phyloP scores from a whole-genome alignment of 2,113 vertebrate genomes.

The Caretta caretta region DNA sequence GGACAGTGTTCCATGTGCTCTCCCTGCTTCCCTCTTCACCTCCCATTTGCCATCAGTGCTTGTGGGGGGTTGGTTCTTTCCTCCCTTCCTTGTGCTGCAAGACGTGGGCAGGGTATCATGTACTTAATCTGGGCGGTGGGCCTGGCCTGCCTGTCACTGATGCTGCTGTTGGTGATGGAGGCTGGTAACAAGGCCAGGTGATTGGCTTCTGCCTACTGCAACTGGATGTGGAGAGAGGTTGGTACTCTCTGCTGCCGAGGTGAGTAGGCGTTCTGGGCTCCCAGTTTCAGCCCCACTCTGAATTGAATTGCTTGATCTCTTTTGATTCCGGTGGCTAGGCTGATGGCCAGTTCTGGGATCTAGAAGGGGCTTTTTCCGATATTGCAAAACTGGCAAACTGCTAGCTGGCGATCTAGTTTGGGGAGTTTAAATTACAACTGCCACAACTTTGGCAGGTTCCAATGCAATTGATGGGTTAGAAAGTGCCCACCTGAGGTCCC shows the following conservation, averaged over 20 bases:
- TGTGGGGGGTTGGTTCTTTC: not conserved
- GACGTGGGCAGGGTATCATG: not conserved
- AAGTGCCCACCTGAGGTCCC: not conserved
- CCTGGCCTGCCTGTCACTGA: rapidly evolving
- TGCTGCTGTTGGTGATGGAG: not conserved
- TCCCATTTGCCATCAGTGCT: not conserved
- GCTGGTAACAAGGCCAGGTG: not conserved
- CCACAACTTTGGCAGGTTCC: no score
- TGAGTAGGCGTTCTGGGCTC: rapidly evolving
- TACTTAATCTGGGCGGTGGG: not conserved
- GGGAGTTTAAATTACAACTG: not conserved
- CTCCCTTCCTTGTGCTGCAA: not conserved
- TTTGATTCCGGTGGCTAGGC: not conserved
- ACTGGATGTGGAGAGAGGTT: not conserved
- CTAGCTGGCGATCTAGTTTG: not conserved
- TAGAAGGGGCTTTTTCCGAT: not conserved
- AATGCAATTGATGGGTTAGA: not conserved
- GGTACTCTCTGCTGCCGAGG: not conserved
- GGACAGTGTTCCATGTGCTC: rapidly evolving
- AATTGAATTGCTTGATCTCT: not conserved
- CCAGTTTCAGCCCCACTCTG: not conserved
- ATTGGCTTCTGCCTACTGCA: not conserved
- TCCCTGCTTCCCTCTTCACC: not conserved
- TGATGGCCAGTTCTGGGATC: not conserved
- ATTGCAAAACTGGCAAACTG: not conserved